These are phyloP conservation scores for Hecatera dysodea DNA, from an alignment of 2,888 invertebrate species.

Conservation along the genomic window DNA sequence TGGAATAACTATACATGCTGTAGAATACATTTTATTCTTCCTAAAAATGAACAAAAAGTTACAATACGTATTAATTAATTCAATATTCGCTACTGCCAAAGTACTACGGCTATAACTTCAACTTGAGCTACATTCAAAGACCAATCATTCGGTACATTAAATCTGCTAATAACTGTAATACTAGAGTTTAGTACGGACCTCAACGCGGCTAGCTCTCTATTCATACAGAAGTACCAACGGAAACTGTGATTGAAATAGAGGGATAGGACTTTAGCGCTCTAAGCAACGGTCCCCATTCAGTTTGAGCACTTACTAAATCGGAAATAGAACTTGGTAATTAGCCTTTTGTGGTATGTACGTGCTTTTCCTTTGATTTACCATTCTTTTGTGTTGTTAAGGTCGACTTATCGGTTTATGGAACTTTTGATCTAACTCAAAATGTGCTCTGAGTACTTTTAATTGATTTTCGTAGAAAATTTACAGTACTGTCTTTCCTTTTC, in stretches of 20 bases:
- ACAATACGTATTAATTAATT: too few relatives aligned
- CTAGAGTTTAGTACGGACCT: conserved; percentile 24
- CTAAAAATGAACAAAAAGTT: too few relatives aligned
- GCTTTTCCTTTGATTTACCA: background rate
- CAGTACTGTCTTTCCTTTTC: too few relatives aligned
- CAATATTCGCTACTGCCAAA: background rate
- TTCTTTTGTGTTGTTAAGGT: background rate
- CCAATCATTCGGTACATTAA: conserved; percentile 21
- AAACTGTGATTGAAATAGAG: conserved; percentile 34
- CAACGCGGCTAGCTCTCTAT: conserved; percentile 19
- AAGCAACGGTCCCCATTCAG: conserved; percentile 2
- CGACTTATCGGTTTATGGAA: background rate
- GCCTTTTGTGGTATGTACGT: background rate
- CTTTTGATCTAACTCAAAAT: background rate
- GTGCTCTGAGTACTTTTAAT: background rate
- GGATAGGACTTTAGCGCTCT: conserved; percentile 15
- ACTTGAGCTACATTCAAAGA: background rate
- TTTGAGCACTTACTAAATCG: conserved; percentile 9
- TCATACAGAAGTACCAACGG: conserved; percentile 30
- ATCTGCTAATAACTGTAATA: conserved; percentile 24
- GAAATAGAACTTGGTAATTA: conserved; percentile 21
- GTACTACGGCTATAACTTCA: background rate
- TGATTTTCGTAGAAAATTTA: too few relatives aligned
- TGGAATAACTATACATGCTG: too few relatives aligned
- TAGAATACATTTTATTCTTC: too few relatives aligned